phyloP scores from a whole-genome alignment of 2,888 invertebrate genomes.

The Ennomos erosarius region DNA sequence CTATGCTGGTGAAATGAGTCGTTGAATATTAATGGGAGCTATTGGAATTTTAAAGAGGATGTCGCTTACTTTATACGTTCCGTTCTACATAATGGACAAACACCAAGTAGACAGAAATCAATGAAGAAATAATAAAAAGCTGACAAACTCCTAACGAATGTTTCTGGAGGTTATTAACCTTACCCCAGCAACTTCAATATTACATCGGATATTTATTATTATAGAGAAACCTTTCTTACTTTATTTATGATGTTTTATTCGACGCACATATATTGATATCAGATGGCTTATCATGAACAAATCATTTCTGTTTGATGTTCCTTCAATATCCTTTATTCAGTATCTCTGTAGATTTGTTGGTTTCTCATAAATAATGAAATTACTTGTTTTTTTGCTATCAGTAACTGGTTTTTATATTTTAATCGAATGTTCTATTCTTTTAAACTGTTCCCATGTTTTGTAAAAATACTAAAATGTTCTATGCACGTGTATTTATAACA shows the following conservation, averaged over 20 bases:
- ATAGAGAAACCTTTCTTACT: too few species aligned
- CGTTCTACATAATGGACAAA: neutral
- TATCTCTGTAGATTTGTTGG: slow-evolving; percentile 6
- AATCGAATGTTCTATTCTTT: too few species aligned
- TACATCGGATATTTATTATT: too few species aligned
- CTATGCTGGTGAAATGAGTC: slow-evolving; percentile 12
- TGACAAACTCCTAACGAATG: too few species aligned
- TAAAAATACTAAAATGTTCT: too few species aligned
- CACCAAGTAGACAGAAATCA: too few species aligned
- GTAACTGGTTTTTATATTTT: neutral
- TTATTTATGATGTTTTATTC: too few species aligned
- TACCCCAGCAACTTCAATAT: too few species aligned
- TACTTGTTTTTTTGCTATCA: slow-evolving; percentile 1
- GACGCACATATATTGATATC: neutral
- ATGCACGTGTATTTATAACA: too few species aligned
- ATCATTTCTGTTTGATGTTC: slow-evolving; percentile 27
- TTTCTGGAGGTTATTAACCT: too few species aligned
- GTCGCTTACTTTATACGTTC: neutral
- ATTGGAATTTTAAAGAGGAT: slow-evolving; percentile 18
- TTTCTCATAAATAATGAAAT: slow-evolving; percentile 3
- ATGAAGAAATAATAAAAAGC: too few species aligned
- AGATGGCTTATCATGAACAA: slow-evolving; percentile 18
- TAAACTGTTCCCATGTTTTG: too few species aligned
- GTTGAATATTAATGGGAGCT: slow-evolving; percentile 21
- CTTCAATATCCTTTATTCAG: slow-evolving; percentile 16